Evolutionary conservation across 1,140 invertebrate species (phyloP).

Genomic region (Drosophila azteca): DNA sequence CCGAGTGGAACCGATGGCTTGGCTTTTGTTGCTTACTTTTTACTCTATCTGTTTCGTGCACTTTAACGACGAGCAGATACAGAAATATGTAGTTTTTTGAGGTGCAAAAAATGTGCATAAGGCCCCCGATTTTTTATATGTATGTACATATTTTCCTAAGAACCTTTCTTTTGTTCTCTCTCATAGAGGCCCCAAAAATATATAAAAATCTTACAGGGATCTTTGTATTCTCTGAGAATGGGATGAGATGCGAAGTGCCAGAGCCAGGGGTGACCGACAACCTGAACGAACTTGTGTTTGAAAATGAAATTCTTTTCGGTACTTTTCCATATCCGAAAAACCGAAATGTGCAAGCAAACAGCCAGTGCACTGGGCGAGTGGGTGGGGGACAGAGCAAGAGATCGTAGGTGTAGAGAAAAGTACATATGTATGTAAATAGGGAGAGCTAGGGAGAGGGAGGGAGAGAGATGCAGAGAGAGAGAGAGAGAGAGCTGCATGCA

Average conservation of each 20-base stretch:
- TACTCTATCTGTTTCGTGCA: conserved; percentile 39
- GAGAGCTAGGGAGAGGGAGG: neutral
- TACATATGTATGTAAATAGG: neutral
- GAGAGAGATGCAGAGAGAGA: too few relatives aligned
- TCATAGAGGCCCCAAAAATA: too few relatives aligned
- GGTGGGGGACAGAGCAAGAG: conserved; percentile 1
- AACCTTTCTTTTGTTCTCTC: too few relatives aligned
- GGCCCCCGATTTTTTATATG: too few relatives aligned
- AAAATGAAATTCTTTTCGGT: conserved; percentile 51
- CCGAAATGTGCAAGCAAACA: conserved; percentile 33
- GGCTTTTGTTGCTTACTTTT: conserved; percentile 24
- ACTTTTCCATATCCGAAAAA: conserved; percentile 52
- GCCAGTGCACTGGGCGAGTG: conserved; percentile 3
- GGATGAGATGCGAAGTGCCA: neutral
- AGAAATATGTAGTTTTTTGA: conserved; percentile 34
- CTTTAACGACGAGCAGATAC: conserved; percentile 17
- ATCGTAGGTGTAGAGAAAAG: neutral
- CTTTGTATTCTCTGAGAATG: too few relatives aligned
- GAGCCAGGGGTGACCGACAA: neutral
- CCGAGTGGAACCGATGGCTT: conserved; percentile 30
- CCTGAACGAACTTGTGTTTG: conserved; percentile 37
- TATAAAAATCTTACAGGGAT: too few relatives aligned
- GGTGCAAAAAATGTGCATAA: conserved; percentile 45
- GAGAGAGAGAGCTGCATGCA: conserved; percentile 31
- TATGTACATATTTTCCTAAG: too few relatives aligned